A percentile compares a stretch with the other conserved stretches of the same genome.
These are phyloP conservation scores for Hyla sarda DNA, from an alignment of 2,113 vertebrate genomes.

Conservation along the genomic window DNA sequence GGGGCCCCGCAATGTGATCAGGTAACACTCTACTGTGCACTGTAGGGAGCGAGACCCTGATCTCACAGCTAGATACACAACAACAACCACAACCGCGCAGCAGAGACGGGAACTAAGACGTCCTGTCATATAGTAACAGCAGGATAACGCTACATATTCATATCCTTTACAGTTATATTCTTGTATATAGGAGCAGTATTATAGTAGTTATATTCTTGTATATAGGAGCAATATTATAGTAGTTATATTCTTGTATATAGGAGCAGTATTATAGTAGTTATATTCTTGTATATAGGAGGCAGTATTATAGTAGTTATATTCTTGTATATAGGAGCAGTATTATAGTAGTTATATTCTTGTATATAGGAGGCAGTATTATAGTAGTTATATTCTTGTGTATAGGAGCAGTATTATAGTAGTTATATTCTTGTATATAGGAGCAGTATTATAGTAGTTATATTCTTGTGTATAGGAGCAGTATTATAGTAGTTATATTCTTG, in stretches of 20 bases:
- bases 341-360: not conserved
- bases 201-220: not conserved
- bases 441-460: too few species aligned
- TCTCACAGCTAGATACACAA: slow-evolving; percentile 31
- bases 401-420: not conserved
- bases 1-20: not conserved
- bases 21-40: not conserved
- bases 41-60: slow-evolving; percentile 16
- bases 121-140: too few species aligned
- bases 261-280: slow-evolving; percentile 8
- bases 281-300: not conserved
- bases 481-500: too few species aligned
- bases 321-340: not conserved
- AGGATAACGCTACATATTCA: too few species aligned
- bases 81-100: not conserved
- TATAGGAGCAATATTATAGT: not conserved
- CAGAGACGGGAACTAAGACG: too few species aligned
- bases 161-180: too few species aligned
- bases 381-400: not conserved
- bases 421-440: not conserved
- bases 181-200: too few species aligned
- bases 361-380: not conserved
- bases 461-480: too few species aligned
- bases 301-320: not conserved
- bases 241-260: not conserved